Conservation (phyloP, 1,140 invertebrate species). For the Drosophila insularis region DNA sequence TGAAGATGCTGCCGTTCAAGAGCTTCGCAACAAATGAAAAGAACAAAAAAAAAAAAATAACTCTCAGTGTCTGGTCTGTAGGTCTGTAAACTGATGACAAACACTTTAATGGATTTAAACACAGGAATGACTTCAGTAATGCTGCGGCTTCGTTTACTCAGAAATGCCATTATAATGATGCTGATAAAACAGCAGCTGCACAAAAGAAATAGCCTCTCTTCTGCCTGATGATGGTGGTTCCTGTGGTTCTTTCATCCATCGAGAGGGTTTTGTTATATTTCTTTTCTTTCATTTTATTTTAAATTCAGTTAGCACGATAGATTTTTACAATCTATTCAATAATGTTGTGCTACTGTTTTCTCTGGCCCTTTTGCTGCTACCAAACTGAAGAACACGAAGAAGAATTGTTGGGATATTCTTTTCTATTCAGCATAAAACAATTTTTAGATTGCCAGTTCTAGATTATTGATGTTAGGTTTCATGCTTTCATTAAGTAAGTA, state of each 20-base stretch:
- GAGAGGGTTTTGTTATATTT: conserved; percentile 2
- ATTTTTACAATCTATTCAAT: conserved; percentile 2
- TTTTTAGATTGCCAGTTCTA: neutral
- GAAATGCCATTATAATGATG: conserved; percentile 26
- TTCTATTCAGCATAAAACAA: too few relatives aligned
- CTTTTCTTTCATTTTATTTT: neutral
- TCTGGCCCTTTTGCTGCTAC: too few relatives aligned
- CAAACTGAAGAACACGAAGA: too few relatives aligned
- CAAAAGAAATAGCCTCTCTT: neutral
- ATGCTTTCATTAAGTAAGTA: too few relatives aligned
- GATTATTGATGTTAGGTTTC: neutral
- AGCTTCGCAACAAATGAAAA: neutral
- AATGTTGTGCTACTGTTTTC: neutral
- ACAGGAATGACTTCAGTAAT: conserved; percentile 22
- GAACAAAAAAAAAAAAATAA: neutral
- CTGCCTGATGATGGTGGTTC: neutral
- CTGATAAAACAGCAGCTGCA: conserved; percentile 18
- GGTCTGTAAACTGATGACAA: conserved; percentile 22
- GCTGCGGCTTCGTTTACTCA: conserved; percentile 19
- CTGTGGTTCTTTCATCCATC: neutral
- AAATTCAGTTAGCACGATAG: conserved; percentile 9
- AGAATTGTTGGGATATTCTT: too few relatives aligned
- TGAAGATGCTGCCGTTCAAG: neutral
- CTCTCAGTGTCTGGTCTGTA: conserved; percentile 13
- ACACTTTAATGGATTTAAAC: conserved; percentile 26